Evolutionary conservation across 1,140 invertebrate species (phyloP), one percentile per base, ranked within the genome.

Genomic region (Myzus persicae): DNA sequence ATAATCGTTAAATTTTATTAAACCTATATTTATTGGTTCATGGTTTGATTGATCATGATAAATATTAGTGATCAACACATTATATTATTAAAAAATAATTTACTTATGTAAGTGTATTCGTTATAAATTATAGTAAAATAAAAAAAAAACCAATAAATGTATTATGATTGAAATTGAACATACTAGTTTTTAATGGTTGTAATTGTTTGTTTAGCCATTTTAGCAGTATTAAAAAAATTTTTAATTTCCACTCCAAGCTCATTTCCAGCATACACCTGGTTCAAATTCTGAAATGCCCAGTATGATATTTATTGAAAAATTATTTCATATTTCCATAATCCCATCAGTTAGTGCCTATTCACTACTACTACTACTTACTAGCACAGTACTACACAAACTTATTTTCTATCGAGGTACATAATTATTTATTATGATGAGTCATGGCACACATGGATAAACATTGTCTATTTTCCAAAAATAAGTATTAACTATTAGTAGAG

Each of bases 1-100:
- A 88, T 24, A 88, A 88, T 46, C 51, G n/a, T 88, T 88, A 20
- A 48, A n/a, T n/a, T 87, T 46, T 46, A 46, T 26, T 87, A 87
- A 87, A 46, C n/a, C 22, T 46, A 46, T 87, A 46, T n/a, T 46
- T 87, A 42, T 85, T 8, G 85, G 44, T 22, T 87, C n/a, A n/a
- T 87, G 85, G 85, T 87, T 46, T 8, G n/a, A 31, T 44, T 46
- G 44, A 18, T 46, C 85, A 48, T 87, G 7, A 6, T 40, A 42
- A 82, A 85, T 38, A 67, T 87, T 48, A n/a, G 20, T 87, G 14
- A 36, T 46, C 85, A 84, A 40, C 36, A 26, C 31, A 42, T 20
- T 38, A 7, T 84, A 84, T 82, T 87, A 87, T 42, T 84, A 24
- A 87, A 87, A 46, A 31, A 87, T 46, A 42, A 87, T 46, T 42